Evolutionary conservation across 2,113 vertebrate genomes (phyloP).

Genomic region (Pithys albifrons): DNA sequence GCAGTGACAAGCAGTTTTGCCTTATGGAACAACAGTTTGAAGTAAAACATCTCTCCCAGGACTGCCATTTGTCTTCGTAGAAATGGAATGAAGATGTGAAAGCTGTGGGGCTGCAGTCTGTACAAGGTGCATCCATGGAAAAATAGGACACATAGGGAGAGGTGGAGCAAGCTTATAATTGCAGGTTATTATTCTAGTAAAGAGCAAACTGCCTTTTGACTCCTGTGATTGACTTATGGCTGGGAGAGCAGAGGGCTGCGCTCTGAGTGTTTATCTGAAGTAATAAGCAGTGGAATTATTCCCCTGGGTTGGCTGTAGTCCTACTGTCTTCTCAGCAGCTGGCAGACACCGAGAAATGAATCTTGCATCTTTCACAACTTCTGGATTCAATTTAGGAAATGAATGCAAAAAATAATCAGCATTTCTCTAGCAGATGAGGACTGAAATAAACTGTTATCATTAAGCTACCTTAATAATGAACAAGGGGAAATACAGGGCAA

Average conservation of each 20-base stretch:
- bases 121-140: not conserved
- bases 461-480: not conserved
- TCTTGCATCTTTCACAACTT: constrained; percentile 8
- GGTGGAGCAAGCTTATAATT: not conserved
- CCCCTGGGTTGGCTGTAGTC: not conserved
- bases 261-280: not conserved
- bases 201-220: not conserved
- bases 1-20: not conserved
- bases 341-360: not conserved
- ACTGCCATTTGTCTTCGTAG: not conserved
- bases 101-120: not conserved
- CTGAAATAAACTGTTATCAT: not conserved
- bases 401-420: not conserved
- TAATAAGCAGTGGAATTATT: not conserved
- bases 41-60: not conserved
- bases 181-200: not conserved
- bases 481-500: not conserved
- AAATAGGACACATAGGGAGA: not conserved
- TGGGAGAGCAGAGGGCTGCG: not conserved
- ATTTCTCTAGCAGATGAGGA: not conserved
- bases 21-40: not conserved
- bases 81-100: not conserved
- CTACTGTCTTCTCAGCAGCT: constrained; percentile 14
- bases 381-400: not conserved
- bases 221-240: not conserved